Percentiles rank a stretch among this genome's conserved stretches.
Evolutionary conservation across 2,113 vertebrate species (phyloP).

Genomic region (Falco punctatus): DNA sequence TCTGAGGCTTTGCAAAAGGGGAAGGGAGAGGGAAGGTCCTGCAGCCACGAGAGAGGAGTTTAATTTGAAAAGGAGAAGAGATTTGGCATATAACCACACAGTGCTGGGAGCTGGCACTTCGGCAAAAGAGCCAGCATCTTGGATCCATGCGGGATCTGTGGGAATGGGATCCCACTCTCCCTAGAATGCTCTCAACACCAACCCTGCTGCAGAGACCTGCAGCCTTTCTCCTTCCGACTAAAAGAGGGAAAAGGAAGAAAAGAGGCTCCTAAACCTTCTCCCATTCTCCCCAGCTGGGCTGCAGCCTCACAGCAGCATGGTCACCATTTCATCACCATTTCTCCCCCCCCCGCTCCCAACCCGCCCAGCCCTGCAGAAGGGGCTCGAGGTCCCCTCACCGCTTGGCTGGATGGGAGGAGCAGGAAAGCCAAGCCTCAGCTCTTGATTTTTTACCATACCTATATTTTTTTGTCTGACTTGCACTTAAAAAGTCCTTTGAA

Average conservation of each 20-base stretch:
- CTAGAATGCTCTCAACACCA: neutral
- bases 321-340: fast-evolving
- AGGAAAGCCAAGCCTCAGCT: neutral
- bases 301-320: fast-evolving
- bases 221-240: neutral
- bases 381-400: neutral
- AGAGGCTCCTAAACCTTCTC: neutral
- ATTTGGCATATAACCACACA: fast-evolving
- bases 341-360: neutral
- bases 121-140: neutral
- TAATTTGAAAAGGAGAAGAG: neutral
- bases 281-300: fast-evolving
- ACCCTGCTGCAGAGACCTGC: neutral
- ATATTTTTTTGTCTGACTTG: neutral
- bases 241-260: neutral
- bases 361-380: neutral
- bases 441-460: neutral
- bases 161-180: neutral
- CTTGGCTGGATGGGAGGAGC: neutral
- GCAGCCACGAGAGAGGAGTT: neutral
- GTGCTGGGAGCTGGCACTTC: fast-evolving
- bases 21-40: neutral
- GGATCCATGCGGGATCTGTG: fast-evolving
- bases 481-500: neutral
- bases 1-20: neutral